Conservation (phyloP, 2,888 invertebrate genomes). For the Hybos culiciformis region DNA sequence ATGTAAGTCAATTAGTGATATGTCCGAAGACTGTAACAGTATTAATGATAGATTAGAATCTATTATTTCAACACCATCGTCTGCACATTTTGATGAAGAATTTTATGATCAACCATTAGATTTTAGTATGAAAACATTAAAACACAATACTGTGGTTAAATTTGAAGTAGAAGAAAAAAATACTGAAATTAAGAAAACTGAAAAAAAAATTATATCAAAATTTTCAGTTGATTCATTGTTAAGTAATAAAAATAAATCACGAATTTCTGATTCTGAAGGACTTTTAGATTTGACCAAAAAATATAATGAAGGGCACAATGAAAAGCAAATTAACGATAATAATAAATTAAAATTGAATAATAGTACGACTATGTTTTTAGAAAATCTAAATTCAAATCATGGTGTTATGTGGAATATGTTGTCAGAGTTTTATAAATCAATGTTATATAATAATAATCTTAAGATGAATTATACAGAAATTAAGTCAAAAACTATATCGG, state of each 20-base stretch:
- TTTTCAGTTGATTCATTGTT: slow-evolving; percentile 4
- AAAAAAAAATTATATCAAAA: slow-evolving; percentile 1
- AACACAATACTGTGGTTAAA: not conserved
- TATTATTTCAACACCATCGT: not conserved
- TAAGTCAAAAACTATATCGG: slow-evolving; percentile 31
- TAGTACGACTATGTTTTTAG: too few species aligned
- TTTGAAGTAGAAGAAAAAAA: not conserved
- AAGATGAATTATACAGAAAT: slow-evolving; percentile 27
- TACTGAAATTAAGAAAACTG: slow-evolving; percentile 1
- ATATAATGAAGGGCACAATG: not conserved
- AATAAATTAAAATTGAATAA: too few species aligned
- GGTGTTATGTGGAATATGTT: slow-evolving; percentile 31
- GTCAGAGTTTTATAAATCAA: slow-evolving; percentile 33
- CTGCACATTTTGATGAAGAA: slow-evolving; percentile 10
- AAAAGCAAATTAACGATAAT: not conserved
- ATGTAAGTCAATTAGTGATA: too few species aligned
- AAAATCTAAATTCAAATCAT: slow-evolving; percentile 3
- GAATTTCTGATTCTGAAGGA: not conserved
- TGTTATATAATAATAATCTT: slow-evolving; percentile 25
- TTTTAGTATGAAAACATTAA: slow-evolving; percentile 24
- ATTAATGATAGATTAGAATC: too few species aligned
- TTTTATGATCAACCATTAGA: slow-evolving; percentile 29
- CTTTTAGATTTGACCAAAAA: slow-evolving; percentile 7
- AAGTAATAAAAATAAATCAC: not conserved
- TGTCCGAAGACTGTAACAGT: too few species aligned